phyloP scores from a whole-genome alignment of 2,113 vertebrate species.

The Cryptomyrus ogoouensis region DNA sequence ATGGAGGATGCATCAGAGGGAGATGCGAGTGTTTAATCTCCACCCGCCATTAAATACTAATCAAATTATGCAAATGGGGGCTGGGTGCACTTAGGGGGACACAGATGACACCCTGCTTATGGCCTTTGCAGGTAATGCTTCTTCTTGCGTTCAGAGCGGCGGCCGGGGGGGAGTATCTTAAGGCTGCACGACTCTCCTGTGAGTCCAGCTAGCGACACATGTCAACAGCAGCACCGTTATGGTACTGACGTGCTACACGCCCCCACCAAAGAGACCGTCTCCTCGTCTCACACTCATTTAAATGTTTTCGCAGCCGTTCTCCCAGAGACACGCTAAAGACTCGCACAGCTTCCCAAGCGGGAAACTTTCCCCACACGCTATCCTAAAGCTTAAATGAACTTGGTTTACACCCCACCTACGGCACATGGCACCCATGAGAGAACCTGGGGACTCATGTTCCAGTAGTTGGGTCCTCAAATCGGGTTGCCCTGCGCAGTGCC shows the following conservation, averaged over 20 bases:
- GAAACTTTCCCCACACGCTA: background rate
- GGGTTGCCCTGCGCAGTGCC: background rate
- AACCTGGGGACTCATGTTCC: background rate
- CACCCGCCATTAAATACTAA: slow-evolving; percentile 13
- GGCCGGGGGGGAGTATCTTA: background rate
- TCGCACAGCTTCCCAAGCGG: background rate
- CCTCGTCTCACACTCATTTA: background rate
- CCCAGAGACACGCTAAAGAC: background rate
- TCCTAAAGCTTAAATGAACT: slow-evolving; percentile 16
- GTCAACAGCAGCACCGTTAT: background rate
- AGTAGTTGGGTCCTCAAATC: background rate
- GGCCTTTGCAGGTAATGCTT: background rate
- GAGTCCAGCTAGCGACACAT: background rate
- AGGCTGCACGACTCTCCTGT: background rate
- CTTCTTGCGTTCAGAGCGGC: background rate
- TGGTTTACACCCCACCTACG: background rate
- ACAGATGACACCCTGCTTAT: background rate
- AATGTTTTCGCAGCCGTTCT: background rate
- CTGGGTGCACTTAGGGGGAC: slow-evolving; percentile 3
- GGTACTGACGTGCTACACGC: background rate
- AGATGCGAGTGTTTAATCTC: background rate
- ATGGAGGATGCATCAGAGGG: background rate
- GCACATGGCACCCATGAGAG: background rate
- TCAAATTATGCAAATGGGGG: background rate
- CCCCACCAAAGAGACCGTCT: background rate